Evolutionary conservation across 2,113 vertebrate species (phyloP).

Genomic region (Girardinichthys multiradiatus): DNA sequence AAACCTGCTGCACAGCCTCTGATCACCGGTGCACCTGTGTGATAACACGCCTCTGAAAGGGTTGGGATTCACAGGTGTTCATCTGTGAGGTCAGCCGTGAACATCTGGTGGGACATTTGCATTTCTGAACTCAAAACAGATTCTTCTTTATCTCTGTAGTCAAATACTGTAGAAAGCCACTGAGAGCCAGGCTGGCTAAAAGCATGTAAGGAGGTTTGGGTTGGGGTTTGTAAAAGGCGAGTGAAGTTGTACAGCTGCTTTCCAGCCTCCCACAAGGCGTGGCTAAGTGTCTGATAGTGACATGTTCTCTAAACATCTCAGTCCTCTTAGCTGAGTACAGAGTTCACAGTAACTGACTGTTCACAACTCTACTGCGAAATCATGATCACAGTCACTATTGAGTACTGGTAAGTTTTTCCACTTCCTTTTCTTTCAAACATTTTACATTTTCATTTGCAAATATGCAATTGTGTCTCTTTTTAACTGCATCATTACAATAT

Average conservation of each 20-base stretch:
- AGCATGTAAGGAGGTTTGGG: background rate
- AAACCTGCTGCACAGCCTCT: background rate
- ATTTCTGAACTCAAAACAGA: background rate
- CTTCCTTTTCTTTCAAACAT: background rate
- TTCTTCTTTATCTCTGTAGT: background rate
- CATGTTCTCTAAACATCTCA: background rate
- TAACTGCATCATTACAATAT: too few species aligned
- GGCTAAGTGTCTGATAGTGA: background rate
- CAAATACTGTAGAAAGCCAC: background rate
- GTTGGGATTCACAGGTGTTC: background rate
- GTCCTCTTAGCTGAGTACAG: background rate
- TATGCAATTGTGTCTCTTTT: background rate
- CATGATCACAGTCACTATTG: constrained; percentile 30
- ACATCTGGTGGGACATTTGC: background rate
- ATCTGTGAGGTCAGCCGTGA: background rate
- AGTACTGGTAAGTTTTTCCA: constrained; percentile 59
- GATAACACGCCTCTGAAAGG: background rate
- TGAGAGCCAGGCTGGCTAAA: too few species aligned
- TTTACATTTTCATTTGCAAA: background rate
- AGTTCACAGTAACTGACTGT: background rate
- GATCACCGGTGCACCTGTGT: constrained; percentile 16
- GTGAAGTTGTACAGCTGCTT: background rate
- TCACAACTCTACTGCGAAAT: background rate
- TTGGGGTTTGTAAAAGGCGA: background rate
- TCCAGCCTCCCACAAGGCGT: constrained; percentile 37